Base-by-base conservation (phyloP, 2,888 invertebrate species). In the Melitaea athalia region DNA sequence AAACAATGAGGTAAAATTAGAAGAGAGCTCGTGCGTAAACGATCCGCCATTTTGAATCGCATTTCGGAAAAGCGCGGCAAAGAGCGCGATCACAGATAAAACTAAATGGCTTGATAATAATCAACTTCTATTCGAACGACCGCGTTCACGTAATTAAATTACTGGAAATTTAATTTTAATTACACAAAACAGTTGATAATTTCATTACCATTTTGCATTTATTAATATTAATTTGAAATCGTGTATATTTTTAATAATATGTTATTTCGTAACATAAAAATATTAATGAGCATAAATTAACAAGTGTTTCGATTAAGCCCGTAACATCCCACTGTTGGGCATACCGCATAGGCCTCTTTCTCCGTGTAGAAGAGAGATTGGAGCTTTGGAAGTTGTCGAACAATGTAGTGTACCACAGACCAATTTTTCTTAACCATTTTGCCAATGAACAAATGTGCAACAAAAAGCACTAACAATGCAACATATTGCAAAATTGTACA, bases 1-100 rank as follows among this genome's bases (percentile, higher is more conserved):
- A 83, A 86, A 88, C 85, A 88, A 85, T 85, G 84, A 83, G 78
- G 79, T 85, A 83, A 85, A 88, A 89, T 90, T 88, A 85, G 87
- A 88, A 87, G 86, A 81, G 83, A 81, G 83, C 77, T 84, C 84
- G 82, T 85, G 87, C 89, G 87, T 85, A 78, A 83, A 89, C 84
- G 82, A 81, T 63, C 74, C 69, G 71, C 75, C 75, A 70, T 76
- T 76, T 74, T 71, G 67, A 72, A 73, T 67, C 50, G 73, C 64
- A 74, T 71, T 70, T 64, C 65, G 62, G 63, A 66, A 71, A 68
- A 69, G 74, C 59, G 67, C 70, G 67, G 69, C 71, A 70, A 69
- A 74, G 72, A 74, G 68, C 64, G 64, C 65, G 67, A 65, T 63
- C 70, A 68, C 70, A 64, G 69, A 64, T 72, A 70, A 75, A 74